phyloP scores from a whole-genome alignment of 2,797 vertebrate genomes.

The Malacoctenus gilli region DNA sequence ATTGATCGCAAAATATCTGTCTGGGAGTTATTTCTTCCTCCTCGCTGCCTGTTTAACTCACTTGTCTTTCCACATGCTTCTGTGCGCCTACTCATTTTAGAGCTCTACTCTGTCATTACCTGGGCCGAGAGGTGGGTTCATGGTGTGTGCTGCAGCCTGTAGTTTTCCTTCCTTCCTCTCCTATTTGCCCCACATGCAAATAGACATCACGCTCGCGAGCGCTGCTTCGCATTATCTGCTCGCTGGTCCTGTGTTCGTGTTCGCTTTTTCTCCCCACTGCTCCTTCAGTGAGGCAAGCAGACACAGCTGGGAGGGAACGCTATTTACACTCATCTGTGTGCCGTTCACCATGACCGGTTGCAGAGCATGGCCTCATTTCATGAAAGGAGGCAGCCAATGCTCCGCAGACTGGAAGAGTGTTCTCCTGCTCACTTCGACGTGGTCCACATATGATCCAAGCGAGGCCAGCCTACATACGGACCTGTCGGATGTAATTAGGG shows the following conservation, averaged over 20 bases:
- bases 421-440: constrained; percentile 36
- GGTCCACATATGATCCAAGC: constrained; percentile 25
- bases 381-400: constrained; percentile 39
- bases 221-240: constrained; percentile 33
- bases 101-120: constrained; percentile 72
- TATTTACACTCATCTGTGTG: constrained; percentile 47
- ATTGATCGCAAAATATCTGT: constrained; percentile 37
- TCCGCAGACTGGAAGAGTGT: constrained; percentile 46
- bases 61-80: constrained; percentile 64
- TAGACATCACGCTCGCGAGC: constrained; percentile 28
- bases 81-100: constrained; percentile 66
- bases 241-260: constrained; percentile 28
- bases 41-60: constrained; percentile 50
- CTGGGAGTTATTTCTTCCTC: constrained; percentile 53
- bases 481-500: constrained; percentile 18
- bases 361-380: constrained; percentile 37
- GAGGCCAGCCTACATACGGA: constrained; percentile 11
- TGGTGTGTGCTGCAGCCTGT: constrained; percentile 46
- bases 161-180: constrained; percentile 58
- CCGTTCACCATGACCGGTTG: constrained; percentile 35
- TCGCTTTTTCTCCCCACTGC: constrained; percentile 34
- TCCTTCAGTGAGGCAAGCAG: constrained; percentile 36
- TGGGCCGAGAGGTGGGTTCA: constrained; percentile 59
- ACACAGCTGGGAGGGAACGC: constrained; percentile 34
- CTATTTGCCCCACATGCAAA: constrained; percentile 56